Evolutionary conservation across 2,888 invertebrate species (phyloP), one percentile per base, ranked within the genome.

Genomic region (Clostera curtula): DNA sequence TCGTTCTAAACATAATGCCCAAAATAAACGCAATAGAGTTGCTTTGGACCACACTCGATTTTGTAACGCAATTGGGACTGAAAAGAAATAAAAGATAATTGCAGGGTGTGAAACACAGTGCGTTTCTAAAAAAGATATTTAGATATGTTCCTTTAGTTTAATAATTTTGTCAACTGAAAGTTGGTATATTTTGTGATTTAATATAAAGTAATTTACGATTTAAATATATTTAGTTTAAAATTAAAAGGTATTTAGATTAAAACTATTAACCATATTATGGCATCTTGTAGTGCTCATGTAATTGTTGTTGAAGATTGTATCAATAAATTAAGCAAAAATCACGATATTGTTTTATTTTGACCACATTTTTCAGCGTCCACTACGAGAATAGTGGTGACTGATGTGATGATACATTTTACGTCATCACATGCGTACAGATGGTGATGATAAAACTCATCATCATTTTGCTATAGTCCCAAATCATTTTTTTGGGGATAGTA

Each of bases 181-280:
- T 82, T 83, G 82, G 56, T 72, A 56, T 50, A 49, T 53, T 71
- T 74, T 82, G 82, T 82, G 80, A 80, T 83, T 79, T 79, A 72
- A 70, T 64, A 69, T 69, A 71, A 54, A 55, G 44, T 62, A 65
- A 56, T 70, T 66, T 72, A 76, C 67, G 73, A 72, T 71, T 68
- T 71, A 68, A 68, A 60, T 56, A 64, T 67, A 68, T 64, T 68
- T 75, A 77, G 69, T 69, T 69, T 65, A 65, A 66, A 66, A 61
- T 69, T 56, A 67, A 65, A 70, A 72, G 66, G 56, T 66, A 67
- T 68, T 55, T 74, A 72, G 64, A 59, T 56, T 61, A 58, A 59
- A 61, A 57, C 57, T 71, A 73, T 62, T 66, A 71, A 69, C 56
- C 66, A 59, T 63, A 64, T 41, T 57, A 30, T 46, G 39, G 49